These are phyloP conservation scores for Crypturellus tataupa DNA, from an alignment of 2,797 vertebrate genomes.

Conservation along the genomic window DNA sequence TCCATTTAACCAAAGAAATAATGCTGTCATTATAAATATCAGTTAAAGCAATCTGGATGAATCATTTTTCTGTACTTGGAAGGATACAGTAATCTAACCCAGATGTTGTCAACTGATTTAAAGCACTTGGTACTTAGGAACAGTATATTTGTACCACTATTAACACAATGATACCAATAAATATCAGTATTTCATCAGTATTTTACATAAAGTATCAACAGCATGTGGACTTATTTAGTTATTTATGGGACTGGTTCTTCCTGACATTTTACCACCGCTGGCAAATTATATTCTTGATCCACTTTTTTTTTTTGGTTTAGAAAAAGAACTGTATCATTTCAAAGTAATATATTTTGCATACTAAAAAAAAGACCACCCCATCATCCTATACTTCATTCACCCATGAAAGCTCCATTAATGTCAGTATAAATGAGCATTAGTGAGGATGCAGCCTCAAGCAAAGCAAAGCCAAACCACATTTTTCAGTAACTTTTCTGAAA, in stretches of 20 bases:
- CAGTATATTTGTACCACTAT: neutral
- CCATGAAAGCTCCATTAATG: slow-evolving; percentile 32
- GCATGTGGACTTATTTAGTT: neutral
- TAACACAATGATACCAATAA: neutral
- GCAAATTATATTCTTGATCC: neutral
- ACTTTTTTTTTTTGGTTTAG: neutral
- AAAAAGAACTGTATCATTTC: neutral
- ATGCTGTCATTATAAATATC: neutral
- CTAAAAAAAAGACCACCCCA: neutral
- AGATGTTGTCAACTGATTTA: neutral
- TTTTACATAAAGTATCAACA: neutral
- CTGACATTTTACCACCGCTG: neutral
- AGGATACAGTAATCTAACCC: neutral
- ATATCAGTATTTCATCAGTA: neutral
- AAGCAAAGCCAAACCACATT: slow-evolving; percentile 56
- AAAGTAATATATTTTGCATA: neutral
- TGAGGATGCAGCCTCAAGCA: slow-evolving; percentile 61
- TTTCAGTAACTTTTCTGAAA: slow-evolving; percentile 65
- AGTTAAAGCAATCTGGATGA: neutral
- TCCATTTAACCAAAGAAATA: neutral
- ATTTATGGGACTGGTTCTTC: neutral
- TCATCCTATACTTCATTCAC: slow-evolving; percentile 34
- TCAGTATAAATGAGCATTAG: slow-evolving; percentile 57
- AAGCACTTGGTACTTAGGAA: neutral
- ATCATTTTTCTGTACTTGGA: neutral